These are phyloP conservation scores for Sussaba pulchella DNA, from an alignment of 2,888 invertebrate genomes.

Conservation along the genomic window DNA sequence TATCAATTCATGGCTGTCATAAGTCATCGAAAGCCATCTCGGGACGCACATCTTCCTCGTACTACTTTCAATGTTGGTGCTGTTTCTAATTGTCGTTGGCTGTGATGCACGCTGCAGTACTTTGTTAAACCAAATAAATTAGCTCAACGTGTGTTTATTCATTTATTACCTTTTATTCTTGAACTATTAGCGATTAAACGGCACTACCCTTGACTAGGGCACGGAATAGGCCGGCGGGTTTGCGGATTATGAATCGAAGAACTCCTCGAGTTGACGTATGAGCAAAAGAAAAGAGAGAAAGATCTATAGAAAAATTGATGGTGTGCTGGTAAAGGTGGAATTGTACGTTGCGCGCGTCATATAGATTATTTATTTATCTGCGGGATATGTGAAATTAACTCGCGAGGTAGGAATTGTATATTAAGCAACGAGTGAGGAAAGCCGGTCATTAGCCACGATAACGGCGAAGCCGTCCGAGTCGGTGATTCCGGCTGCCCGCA, in stretches of 20 bases:
- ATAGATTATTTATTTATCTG: constrained; percentile 6
- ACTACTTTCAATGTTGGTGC: neutral
- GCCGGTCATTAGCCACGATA: too few relatives aligned
- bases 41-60: neutral
- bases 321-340: neutral
- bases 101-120: too few relatives aligned
- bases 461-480: too few relatives aligned
- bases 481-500: too few relatives aligned
- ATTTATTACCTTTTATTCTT: too few relatives aligned
- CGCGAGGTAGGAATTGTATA: too few relatives aligned
- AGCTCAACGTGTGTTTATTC: too few relatives aligned
- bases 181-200: too few relatives aligned
- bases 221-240: constrained; percentile 6
- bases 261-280: neutral
- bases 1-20: constrained; percentile 12
- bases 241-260: constrained; percentile 20
- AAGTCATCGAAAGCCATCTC: neutral
- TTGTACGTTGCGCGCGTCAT: constrained; percentile 24
- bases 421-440: too few relatives aligned
- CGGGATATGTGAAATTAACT: neutral
- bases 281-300: too few relatives aligned
- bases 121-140: too few relatives aligned
- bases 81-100: neutral
- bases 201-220: neutral
- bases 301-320: constrained; percentile 18